A percentile compares a stretch with the other conserved stretches of the same genome.
Conservation (phyloP, 2,888 invertebrate species). For the Harmothoe impar region DNA sequence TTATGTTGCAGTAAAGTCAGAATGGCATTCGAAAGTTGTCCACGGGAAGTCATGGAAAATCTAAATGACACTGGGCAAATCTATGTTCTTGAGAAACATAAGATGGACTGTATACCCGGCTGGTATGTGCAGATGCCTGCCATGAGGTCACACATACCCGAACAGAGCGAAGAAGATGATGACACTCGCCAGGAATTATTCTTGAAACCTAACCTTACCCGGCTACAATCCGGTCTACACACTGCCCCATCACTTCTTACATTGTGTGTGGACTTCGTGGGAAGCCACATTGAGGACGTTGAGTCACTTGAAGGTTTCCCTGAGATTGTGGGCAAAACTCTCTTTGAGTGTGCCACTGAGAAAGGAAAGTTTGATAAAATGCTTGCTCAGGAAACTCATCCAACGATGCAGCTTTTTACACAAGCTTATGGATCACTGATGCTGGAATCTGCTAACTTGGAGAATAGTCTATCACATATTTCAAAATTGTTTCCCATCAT, state of each 20-base stretch:
- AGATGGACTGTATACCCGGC: not conserved
- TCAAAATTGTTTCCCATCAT: slow-evolving; percentile 36
- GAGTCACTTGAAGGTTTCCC: slow-evolving; percentile 71
- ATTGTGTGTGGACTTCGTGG: slow-evolving; percentile 64
- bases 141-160: too few species aligned
- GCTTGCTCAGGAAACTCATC: not conserved
- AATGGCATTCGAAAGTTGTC: slow-evolving; percentile 18
- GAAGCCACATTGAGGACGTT: slow-evolving; percentile 67
- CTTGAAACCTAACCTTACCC: not conserved
- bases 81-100: slow-evolving; percentile 25
- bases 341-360: slow-evolving; percentile 66
- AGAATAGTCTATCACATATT: slow-evolving; percentile 54
- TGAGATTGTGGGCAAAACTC: slow-evolving; percentile 68
- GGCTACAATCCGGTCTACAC: not conserved
- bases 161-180: not conserved
- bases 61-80: slow-evolving; percentile 32
- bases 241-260: not conserved
- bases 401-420: slow-evolving; percentile 64
- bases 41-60: slow-evolving; percentile 6
- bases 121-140: not conserved
- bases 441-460: slow-evolving; percentile 64
- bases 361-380: slow-evolving; percentile 59
- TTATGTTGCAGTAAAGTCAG: not conserved
- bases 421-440: slow-evolving; percentile 67
- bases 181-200: too few species aligned